Base-by-base conservation (phyloP, 2,113 vertebrate species). In the Corythaixoides concolor region DNA sequence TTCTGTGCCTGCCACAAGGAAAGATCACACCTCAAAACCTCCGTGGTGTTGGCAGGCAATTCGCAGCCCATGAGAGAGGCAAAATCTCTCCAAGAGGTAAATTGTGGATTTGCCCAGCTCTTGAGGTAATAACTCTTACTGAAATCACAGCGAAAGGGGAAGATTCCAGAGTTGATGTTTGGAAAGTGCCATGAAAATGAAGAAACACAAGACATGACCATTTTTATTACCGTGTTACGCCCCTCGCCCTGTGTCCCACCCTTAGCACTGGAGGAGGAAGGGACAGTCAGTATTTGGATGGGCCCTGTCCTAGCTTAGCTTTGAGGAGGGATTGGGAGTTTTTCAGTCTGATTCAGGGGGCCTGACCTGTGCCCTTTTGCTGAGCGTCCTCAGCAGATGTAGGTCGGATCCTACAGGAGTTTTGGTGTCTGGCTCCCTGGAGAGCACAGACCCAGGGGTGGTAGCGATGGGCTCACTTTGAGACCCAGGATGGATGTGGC, bases 301-400 rank as follows among this genome's bases (percentile, higher is more conserved):
- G 4, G 49, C 2, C 6, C 52, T 30, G 26, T 37, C 72, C 41
- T 5, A 3, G 26, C 12, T 64, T 32, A 22, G 7, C 10, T 78
- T 68, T 16, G 43, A 13, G 43, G 27, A 60, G 37, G 11, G 6
- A 32, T 5, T 26, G 55, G 88, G 58, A 33, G 8, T 4, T 87
- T 83, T 30, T 47, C 35, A 7, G 43, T 22, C 60, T 23, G 33
- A 9, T 20, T 72, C 0, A 0, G 22, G n/a, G 53, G 45, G 17
- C 22, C 58, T 53, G 32, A 24, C 20, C 89, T 18, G 12, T 56
- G 21, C 26, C 45, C 23, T 62, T 50, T 53, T n/a, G 41, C 66
- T 39, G 39, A 50, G 41, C 17, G 9, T 9, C 80, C 33, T 58
- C 64, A 69, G 23, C 28, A 81, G 53, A 14, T 4, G 0, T 1